phyloP scores from a whole-genome alignment of 23 tunicate species.

The Halocynthia roretzi region DNA sequence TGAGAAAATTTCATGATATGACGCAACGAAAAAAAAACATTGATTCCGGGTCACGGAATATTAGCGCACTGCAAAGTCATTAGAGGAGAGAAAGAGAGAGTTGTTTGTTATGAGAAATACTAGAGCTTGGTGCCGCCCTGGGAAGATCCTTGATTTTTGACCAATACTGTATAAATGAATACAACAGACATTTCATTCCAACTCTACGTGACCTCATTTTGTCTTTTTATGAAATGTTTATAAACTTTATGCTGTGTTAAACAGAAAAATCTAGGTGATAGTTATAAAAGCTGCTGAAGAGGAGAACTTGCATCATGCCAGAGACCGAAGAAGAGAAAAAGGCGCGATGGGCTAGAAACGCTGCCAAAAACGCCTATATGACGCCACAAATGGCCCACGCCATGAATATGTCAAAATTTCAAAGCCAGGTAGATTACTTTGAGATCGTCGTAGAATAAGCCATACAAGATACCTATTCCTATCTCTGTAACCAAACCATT shows the following conservation, averaged over 20 bases:
- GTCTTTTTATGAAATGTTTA: too few relatives aligned
- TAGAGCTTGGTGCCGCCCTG: too few relatives aligned
- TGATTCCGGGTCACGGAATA: too few relatives aligned
- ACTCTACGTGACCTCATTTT: not conserved
- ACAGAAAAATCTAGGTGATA: not conserved
- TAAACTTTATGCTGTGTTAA: too few relatives aligned
- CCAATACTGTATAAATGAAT: not conserved
- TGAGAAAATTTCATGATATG: too few relatives aligned
- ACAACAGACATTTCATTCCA: not conserved
- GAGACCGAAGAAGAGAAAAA: slow-evolving; percentile 81
- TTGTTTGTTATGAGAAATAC: too few relatives aligned
- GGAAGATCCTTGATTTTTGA: too few relatives aligned
- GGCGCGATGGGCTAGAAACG: slow-evolving; percentile 57
- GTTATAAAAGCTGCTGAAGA: not conserved
- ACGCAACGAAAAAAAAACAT: too few relatives aligned
- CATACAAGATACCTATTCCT: not conserved
- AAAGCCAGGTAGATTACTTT: slow-evolving; percentile 49
- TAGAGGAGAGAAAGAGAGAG: too few relatives aligned
- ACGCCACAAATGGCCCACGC: slow-evolving; percentile 86
- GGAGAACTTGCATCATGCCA: slow-evolving; percentile 33
- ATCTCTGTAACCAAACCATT: too few relatives aligned
- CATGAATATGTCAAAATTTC: slow-evolving; percentile 69
- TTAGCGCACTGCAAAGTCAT: too few relatives aligned
- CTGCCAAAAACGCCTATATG: slow-evolving; percentile 49
- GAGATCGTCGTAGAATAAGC: not conserved